Evolutionary conservation across 2,113 vertebrate genomes (phyloP).

Genomic region (Hepsetus odoe): DNA sequence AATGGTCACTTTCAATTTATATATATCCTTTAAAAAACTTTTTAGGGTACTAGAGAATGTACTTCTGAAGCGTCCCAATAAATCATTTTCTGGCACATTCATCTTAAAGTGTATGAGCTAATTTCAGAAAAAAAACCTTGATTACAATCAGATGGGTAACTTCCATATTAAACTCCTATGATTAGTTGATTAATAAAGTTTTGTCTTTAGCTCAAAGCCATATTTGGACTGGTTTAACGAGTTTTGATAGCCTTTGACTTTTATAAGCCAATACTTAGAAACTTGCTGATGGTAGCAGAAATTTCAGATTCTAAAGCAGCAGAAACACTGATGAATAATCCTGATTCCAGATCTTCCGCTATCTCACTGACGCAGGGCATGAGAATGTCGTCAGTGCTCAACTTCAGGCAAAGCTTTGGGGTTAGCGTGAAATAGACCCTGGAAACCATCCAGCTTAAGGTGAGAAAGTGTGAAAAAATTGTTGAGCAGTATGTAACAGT

Average conservation of each 20-base stretch:
- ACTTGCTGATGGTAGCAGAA: neutral
- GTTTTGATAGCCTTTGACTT: neutral
- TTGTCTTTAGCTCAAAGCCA: neutral
- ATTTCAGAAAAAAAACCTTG: neutral
- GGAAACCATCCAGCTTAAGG: neutral
- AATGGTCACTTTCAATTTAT: too few species aligned
- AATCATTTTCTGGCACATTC: neutral
- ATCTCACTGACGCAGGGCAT: neutral
- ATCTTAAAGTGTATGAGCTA: neutral
- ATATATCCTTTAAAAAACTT: neutral
- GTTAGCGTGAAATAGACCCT: neutral
- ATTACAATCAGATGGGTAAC: neutral
- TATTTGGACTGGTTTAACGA: neutral
- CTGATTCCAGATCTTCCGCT: slow-evolving; percentile 16
- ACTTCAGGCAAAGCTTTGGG: neutral
- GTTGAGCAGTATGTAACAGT: neutral
- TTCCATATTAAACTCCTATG: neutral
- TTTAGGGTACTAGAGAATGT: neutral
- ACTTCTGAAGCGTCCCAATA: neutral
- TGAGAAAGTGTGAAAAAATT: neutral
- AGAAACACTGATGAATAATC: slow-evolving; percentile 1
- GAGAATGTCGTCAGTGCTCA: neutral
- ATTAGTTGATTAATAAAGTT: neutral
- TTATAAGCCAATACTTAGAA: slow-evolving; percentile 7
- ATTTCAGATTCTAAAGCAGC: neutral